phyloP scores from a whole-genome alignment of 2,888 invertebrate species.

The Carpatolechia fugitivella region DNA sequence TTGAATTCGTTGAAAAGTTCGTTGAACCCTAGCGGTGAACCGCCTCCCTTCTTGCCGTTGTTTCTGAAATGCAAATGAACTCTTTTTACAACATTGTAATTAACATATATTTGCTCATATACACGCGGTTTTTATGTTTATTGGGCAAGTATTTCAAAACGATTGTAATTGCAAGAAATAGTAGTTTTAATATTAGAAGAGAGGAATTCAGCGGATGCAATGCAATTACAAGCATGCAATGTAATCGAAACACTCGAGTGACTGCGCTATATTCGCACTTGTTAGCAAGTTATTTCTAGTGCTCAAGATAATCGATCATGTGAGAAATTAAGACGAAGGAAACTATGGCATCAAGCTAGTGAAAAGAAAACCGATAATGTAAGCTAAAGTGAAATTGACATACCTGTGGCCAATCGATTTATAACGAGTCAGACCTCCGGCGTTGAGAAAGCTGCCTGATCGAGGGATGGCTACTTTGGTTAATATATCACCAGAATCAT shows the following conservation, averaged over 20 bases:
- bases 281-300: constrained; percentile 47
- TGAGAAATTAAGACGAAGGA: constrained; percentile 37
- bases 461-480: constrained; percentile 93
- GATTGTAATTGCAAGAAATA: constrained; percentile 10
- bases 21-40: constrained; percentile 91
- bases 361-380: constrained; percentile 31
- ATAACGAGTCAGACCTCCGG: constrained; percentile 87
- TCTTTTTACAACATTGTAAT: background rate
- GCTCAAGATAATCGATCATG: constrained; percentile 40
- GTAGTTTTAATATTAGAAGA: constrained; percentile 27
- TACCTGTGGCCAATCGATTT: constrained; percentile 85
- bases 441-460: constrained; percentile 91
- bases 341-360: constrained; percentile 38
- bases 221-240: constrained; percentile 61
- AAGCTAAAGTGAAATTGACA: constrained; percentile 30
- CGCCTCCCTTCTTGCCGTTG: constrained; percentile 83
- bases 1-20: constrained; percentile 93
- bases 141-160: constrained; percentile 2
- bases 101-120: background rate
- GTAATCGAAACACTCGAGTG: constrained; percentile 59
- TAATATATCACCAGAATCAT: constrained; percentile 87
- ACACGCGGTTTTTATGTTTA: background rate
- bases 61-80: constrained; percentile 63
- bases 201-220: constrained; percentile 57
- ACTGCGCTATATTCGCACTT: constrained; percentile 52